Evolutionary conservation across 2,113 vertebrate species (phyloP), one percentile per base, ranked within the genome.

Genomic region (Phrynocephalus versicolor): DNA sequence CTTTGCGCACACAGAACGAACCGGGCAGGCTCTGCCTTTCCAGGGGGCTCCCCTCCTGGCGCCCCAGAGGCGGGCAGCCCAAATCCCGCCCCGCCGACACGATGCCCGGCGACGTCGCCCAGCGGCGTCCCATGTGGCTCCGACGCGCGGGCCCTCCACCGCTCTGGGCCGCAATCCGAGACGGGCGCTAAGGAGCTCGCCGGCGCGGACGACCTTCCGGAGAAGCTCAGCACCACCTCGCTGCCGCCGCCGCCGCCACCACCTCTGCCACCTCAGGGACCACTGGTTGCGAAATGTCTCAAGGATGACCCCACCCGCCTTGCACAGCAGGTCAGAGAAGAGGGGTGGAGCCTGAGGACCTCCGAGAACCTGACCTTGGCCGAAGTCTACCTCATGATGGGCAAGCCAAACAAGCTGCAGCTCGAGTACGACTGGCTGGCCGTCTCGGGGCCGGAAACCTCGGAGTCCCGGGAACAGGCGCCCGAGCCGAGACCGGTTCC

Each of bases 371-470:
- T 99, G 87, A 99, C 99, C 0, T 93, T 99, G 94, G 99, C 99
- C 1, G 98, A 99, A 96, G 97, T 99, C 95, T 99, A 99, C 97
- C 97, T 99, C 96, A 99, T 99, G 99, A 97, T 98, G 93, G 99
- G 99, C 92, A 99, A 99, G 92, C 99, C 99, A 0, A 97, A 96
- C 88, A 99, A 99, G 92, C 85, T 99, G 93, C 98, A 98, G 95
- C 95, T 99, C 76, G 99, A 99, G 80, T 99, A 99, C 0, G 99
- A 99, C 90, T 99, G 99, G 99, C 94, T 98, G 92, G 93, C 97
- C 0, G 91, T 96, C 88, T 65, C 94, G 83, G 95, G 91, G 62
- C 94, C 95, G 1, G 94, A 92, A 72, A 72, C 69, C 73, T 94
- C 88, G 72, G 92, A 91, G 71, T 55, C 88, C 0, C 90, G 93